Percentiles rank a stretch among this genome's conserved stretches.
These are phyloP conservation scores for Smutsia gigantea DNA, from an alignment of 2,797 vertebrate species.

Conservation along the genomic window DNA sequence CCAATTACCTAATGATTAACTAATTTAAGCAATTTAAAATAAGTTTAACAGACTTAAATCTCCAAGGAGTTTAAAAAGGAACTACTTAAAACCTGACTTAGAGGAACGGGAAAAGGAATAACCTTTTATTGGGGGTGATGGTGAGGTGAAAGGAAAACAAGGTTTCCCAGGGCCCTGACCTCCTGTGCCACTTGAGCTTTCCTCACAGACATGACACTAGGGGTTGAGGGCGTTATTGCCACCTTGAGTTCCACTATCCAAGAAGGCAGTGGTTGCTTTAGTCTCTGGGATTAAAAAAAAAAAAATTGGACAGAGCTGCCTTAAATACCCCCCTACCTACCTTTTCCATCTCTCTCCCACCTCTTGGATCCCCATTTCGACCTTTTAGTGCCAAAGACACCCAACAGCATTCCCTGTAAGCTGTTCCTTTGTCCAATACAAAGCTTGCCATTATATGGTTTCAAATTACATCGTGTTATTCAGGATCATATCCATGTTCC, in stretches of 20 bases:
- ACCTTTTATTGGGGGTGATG: neutral
- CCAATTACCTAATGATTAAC: neutral
- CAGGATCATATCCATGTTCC: slow-evolving; percentile 40
- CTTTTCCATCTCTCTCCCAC: slow-evolving; percentile 67
- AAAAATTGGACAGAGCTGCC: neutral
- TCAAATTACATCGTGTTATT: slow-evolving; percentile 68
- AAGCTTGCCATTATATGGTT: slow-evolving; percentile 54
- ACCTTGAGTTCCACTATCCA: neutral
- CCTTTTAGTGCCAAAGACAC: slow-evolving; percentile 62
- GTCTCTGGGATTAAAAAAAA: neutral
- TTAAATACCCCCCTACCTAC: slow-evolving; percentile 64
- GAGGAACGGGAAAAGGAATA: neutral
- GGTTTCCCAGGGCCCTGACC: neutral
- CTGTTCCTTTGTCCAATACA: slow-evolving; percentile 64
- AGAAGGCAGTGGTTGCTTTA: neutral
- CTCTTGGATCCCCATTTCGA: slow-evolving; percentile 65
- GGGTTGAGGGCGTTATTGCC: neutral
- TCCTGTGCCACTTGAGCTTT: slow-evolving; percentile 2
- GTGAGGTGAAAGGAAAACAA: neutral
- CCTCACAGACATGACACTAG: slow-evolving; percentile 38
- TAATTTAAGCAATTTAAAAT: slow-evolving; percentile 51
- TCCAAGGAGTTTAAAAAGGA: slow-evolving; percentile 53
- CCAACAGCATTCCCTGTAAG: slow-evolving; percentile 56
- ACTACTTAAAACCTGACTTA: slow-evolving; percentile 44
- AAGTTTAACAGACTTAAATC: slow-evolving; percentile 41